A percentile compares a stretch with the other conserved stretches of the same genome.
Evolutionary conservation across 1,140 invertebrate genomes (phyloP).

Genomic region (Aphis craccivora): DNA sequence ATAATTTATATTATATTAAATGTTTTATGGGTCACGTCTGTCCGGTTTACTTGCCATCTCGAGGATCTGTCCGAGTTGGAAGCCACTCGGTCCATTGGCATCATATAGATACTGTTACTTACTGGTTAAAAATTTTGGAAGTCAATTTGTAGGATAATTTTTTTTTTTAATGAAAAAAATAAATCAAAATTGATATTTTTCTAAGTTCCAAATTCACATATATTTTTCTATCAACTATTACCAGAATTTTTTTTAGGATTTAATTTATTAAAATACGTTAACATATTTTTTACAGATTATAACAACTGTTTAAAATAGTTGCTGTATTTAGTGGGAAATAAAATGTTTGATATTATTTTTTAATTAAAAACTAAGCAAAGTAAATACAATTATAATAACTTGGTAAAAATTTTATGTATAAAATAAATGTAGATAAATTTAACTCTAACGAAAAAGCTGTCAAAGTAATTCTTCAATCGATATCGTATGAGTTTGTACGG

Average conservation of each 20-base stretch:
- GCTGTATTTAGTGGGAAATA: background rate
- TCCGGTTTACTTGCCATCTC: background rate
- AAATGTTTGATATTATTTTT: background rate
- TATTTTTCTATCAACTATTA: background rate
- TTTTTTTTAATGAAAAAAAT: background rate
- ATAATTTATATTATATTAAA: background rate
- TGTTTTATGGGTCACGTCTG: background rate
- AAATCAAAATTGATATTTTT: constrained; percentile 7
- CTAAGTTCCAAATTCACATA: background rate
- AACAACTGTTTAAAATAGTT: background rate
- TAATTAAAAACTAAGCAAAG: background rate
- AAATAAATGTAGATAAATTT: background rate
- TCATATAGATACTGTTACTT: background rate
- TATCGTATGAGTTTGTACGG: background rate
- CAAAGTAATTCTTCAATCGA: background rate
- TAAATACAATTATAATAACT: background rate
- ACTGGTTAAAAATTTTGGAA: background rate
- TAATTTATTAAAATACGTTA: background rate
- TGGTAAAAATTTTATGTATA: background rate
- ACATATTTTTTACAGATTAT: background rate
- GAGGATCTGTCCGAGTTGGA: background rate
- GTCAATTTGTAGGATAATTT: background rate
- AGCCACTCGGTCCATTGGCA: background rate
- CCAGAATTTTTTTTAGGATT: background rate
- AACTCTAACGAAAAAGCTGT: background rate